Evolutionary conservation across 1,140 invertebrate genomes (phyloP), one percentile per base, ranked within the genome.

Genomic region (Elymnias hypermnestra): DNA sequence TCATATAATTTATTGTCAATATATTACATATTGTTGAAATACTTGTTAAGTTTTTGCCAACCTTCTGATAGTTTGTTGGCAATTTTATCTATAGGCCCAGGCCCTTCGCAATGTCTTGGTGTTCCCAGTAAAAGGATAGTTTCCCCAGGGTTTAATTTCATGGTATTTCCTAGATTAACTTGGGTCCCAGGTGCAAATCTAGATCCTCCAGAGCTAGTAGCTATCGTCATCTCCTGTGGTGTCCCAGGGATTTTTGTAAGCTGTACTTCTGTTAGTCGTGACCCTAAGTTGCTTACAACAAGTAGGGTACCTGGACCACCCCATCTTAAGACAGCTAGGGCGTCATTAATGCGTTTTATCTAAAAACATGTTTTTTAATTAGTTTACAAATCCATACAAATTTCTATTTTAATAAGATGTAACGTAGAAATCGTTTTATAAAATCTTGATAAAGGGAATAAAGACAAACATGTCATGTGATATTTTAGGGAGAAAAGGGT

Each of bases 31-130:
- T 56, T 72, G 37, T 67, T 68, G 45, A 87, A 84, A 49, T 83
- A 87, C 42, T 79, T 79, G 50, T 81, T 85, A 13, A 87, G 50
- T 46, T 83, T 87, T 49, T 85, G 81, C 77, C 77, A 81, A 0
- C 82, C 84, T 42, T 87, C 84, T 3, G 68, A 57, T 3, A 87
- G 41, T 52, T 83, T 87, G 31, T 33, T 78, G 12, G 83, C 61
- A 18, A 87, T 87, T 41, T 81, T 84, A 35, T 85, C 81, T 0
- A 87, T 78, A 0, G 84, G 84, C 0, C 83, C 81, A 0, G 82
- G 72, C 0, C 79, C 78, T 2, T 69, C 72, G 17, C 84, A 87
- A 14, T 83, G 75, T 22, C 81, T 63, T 0, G 75, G 69, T 1
- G 63, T 49, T 17, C 75, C 82, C 12, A 51, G 68, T 3, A 85